Conservation (phyloP, 64 coral and sea anemone species). For the Catalaphyllia jardinei region DNA sequence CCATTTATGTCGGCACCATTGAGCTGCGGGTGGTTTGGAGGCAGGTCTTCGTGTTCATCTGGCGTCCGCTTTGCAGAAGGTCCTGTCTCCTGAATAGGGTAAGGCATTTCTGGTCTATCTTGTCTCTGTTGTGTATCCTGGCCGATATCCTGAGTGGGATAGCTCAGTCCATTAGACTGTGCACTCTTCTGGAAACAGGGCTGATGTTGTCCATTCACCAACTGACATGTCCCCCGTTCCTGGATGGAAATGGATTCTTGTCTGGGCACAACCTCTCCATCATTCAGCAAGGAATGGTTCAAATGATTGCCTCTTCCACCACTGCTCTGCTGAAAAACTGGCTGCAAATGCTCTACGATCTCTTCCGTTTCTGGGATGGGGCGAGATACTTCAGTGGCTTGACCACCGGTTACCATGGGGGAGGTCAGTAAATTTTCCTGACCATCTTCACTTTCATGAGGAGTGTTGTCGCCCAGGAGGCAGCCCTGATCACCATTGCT, state of each 20-base stretch:
- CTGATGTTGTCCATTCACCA: background rate
- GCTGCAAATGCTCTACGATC: background rate
- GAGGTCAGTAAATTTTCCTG: background rate
- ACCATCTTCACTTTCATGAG: background rate
- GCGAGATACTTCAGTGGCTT: background rate
- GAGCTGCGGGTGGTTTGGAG: background rate
- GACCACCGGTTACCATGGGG: background rate
- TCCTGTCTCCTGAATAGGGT: background rate
- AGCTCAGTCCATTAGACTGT: background rate
- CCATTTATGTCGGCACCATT: background rate
- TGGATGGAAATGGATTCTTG: background rate
- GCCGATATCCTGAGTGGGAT: background rate
- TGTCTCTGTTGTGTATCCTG: background rate
- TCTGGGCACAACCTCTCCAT: background rate
- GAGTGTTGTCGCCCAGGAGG: too few relatives aligned
- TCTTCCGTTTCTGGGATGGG: background rate
- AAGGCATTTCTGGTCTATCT: background rate
- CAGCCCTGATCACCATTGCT: too few relatives aligned
- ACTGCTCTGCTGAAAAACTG: background rate
- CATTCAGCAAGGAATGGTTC: background rate
- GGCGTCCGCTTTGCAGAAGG: background rate
- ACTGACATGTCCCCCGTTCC: background rate
- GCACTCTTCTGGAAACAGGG: background rate
- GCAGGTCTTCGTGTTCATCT: background rate
- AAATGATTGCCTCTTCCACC: background rate